Percentiles rank a stretch among this genome's conserved stretches.
Evolutionary conservation across 2,797 vertebrate species (phyloP).

Genomic region (Sebastes itinus): DNA sequence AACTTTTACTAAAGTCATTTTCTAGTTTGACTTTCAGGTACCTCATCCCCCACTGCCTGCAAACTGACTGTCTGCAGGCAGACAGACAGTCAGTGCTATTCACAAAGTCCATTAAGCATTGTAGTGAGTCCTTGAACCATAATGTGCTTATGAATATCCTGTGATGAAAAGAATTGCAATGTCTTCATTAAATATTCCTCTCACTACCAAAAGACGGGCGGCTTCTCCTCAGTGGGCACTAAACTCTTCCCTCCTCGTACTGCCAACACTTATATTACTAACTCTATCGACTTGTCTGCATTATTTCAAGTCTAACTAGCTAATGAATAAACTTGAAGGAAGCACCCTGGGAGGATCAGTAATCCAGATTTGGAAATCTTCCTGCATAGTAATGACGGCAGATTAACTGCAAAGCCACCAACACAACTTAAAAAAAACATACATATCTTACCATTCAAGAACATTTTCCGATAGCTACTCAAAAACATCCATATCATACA

Average conservation of each 20-base stretch:
- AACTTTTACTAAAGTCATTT: no score
- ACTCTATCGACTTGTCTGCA: background rate
- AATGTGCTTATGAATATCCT: background rate
- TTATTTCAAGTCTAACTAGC: slow-evolving; percentile 3
- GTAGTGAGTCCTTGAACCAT: background rate
- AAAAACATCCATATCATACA: background rate
- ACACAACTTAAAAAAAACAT: background rate
- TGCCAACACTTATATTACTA: slow-evolving; percentile 10
- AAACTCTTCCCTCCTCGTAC: background rate
- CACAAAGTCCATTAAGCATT: background rate
- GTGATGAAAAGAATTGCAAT: background rate
- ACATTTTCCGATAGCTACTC: background rate
- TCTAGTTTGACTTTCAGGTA: background rate
- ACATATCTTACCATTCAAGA: background rate
- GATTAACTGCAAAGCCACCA: background rate
- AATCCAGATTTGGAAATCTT: slow-evolving; percentile 1
- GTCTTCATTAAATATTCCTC: background rate
- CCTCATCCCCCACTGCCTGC: background rate
- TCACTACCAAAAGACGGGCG: background rate
- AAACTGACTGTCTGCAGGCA: no score
- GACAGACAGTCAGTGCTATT: background rate
- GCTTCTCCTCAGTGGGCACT: background rate
- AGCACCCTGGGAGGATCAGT: background rate
- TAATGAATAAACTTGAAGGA: slow-evolving; percentile 13
- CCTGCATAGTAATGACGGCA: slow-evolving; percentile 10